phyloP scores from a whole-genome alignment of 2,113 vertebrate genomes.

The Syrmaticus mikado region DNA sequence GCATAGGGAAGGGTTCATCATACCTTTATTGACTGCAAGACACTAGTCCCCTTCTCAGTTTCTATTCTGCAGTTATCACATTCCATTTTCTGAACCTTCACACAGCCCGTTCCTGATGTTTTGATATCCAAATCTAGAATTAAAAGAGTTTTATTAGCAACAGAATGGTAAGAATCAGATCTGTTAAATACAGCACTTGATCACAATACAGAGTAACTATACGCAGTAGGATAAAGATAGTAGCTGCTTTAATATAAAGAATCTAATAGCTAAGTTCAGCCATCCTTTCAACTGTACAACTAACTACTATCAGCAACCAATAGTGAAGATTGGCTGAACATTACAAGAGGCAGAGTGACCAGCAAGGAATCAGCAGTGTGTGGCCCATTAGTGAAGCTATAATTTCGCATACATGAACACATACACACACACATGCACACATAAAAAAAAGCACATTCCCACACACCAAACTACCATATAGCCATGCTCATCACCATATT shows the following conservation, averaged over 20 bases:
- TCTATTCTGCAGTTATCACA: slow-evolving; percentile 89
- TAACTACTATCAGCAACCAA: not conserved
- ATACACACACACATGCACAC: too few species aligned
- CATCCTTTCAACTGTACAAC: fast-evolving
- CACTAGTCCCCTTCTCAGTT: slow-evolving; percentile 86
- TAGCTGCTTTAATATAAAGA: not conserved
- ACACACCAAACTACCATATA: not conserved
- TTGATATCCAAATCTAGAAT: slow-evolving; percentile 90
- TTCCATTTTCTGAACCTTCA: slow-evolving; percentile 89
- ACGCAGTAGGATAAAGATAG: fast-evolving
- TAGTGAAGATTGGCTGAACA: not conserved
- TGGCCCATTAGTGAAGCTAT: not conserved
- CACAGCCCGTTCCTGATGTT: slow-evolving; percentile 81
- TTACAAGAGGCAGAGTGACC: not conserved
- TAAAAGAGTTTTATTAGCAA: slow-evolving; percentile 32
- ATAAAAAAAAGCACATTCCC: not conserved
- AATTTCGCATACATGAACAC: not conserved
- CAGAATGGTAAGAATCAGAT: not conserved
- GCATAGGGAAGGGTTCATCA: not conserved
- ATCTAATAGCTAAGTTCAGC: not conserved
- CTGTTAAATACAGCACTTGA: not conserved
- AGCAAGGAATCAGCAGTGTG: not conserved
- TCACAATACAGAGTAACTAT: not conserved
- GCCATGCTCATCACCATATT: not conserved
- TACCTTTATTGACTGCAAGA: slow-evolving; percentile 92